Base-by-base conservation (phyloP, 2,797 vertebrate species). In the Chelon labrosus region DNA sequence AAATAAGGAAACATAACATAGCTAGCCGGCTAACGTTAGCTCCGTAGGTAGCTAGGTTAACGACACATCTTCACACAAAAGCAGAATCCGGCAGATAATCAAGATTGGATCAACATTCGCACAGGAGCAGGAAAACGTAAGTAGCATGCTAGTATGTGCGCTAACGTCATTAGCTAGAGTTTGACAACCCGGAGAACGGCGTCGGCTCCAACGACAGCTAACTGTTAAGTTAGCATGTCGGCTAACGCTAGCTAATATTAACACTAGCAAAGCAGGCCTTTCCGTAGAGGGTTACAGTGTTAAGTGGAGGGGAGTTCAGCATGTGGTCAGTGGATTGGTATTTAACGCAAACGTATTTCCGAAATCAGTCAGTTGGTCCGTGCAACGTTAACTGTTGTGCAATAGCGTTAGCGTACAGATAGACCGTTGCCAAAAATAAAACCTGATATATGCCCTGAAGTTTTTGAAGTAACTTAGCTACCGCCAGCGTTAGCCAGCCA, bases 1-100 rank as follows among this genome's bases (percentile, higher is more conserved):
- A 88, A 92, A 91, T 91, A 91, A 91, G 91, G 90, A 92, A 87
- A 88, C 88, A 86, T 73, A 89, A 84, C 82, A 79, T 67, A 82
- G 88, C 87, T 88, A 90, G 86, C 79, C 73, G 71, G 91, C 90
- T 87, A 85, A 84, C 89, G 73, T 89, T 85, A 89, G 89, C 89
- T 49, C 65, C 61, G 61, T 42, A 74, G 75, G 57, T 77, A 86
- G 84, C 81, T 65, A 79, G 85, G 77, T 77, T 53, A 53, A 60
- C 80, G 77, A 71, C 77, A 74, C 35, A 81, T 88, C 83, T 88
- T 85, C 74, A 85, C 76, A 19, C 52, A 70, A 67, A 72, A 72
- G 69, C 84, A 77, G 78, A 83, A 73, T 62, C 73, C 81, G 41
- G 77, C 74, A 75, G 41, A 62, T 50, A 67, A 80, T 68, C 84